Evolutionary conservation across 2,113 vertebrate genomes (phyloP).

Genomic region (Actinemys pallida): DNA sequence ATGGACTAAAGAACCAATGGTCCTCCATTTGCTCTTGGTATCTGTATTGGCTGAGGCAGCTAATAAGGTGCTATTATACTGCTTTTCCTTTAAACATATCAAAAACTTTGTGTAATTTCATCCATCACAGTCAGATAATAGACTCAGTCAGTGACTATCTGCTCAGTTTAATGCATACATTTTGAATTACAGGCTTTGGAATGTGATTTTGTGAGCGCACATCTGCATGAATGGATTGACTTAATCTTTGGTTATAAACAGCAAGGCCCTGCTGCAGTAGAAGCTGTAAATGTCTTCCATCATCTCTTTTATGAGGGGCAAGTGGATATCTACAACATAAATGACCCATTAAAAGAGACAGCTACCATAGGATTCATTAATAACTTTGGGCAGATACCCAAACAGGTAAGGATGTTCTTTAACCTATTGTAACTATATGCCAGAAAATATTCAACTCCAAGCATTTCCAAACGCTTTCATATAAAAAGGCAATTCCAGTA

Average conservation of each 20-base stretch:
- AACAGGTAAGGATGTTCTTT: slow-evolving; percentile 84
- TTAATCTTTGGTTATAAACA: slow-evolving; percentile 98
- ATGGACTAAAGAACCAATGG: not conserved
- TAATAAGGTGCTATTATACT: not conserved
- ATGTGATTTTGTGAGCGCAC: slow-evolving; percentile 97
- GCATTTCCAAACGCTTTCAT: not conserved
- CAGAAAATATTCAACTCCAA: not conserved
- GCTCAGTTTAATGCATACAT: not conserved
- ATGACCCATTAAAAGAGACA: slow-evolving; percentile 97
- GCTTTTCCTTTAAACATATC: not conserved
- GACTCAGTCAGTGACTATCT: not conserved
- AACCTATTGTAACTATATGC: not conserved
- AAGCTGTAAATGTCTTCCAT: slow-evolving; percentile 98
- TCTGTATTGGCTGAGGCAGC: not conserved
- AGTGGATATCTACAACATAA: slow-evolving; percentile 99
- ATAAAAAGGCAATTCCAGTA: not conserved
- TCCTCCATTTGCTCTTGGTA: not conserved
- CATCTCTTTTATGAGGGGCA: slow-evolving; percentile 99
- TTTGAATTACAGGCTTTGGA: slow-evolving; percentile 90
- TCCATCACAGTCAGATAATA: slow-evolving; percentile 53
- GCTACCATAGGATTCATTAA: slow-evolving; percentile 99
- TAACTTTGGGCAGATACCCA: slow-evolving; percentile 99
- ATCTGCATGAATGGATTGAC: slow-evolving; percentile 99
- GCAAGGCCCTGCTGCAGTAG: slow-evolving; percentile 95
- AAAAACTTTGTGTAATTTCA: not conserved